phyloP scores from a whole-genome alignment of 2,888 invertebrate species.

The Oscheius sp. region DNA sequence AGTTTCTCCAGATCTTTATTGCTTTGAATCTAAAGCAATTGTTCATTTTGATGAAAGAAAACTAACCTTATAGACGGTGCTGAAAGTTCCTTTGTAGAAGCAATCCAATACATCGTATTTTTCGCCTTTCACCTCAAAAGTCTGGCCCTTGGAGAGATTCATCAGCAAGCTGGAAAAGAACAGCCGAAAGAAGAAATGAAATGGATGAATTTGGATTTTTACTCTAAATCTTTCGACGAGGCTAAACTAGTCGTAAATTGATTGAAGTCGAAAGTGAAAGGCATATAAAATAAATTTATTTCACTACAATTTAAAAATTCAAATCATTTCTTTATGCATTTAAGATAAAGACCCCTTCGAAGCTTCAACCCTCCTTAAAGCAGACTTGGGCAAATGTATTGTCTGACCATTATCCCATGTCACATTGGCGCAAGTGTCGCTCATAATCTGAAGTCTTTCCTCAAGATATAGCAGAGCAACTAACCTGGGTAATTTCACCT shows the following conservation, averaged over 20 bases:
- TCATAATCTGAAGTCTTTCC: conserved; percentile 51
- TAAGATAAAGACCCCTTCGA: not conserved
- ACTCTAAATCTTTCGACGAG: too few species aligned
- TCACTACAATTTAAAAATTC: too few species aligned
- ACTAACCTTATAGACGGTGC: not conserved
- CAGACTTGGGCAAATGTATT: conserved; percentile 60
- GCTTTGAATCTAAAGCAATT: not conserved
- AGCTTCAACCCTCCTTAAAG: conserved; percentile 32
- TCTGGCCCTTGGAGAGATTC: too few species aligned
- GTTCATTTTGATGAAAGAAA: not conserved
- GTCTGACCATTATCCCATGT: conserved; percentile 61
- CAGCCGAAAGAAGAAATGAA: too few species aligned
- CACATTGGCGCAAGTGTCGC: conserved; percentile 58
- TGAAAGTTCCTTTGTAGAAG: not conserved
- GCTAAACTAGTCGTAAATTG: too few species aligned
- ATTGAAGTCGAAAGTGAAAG: too few species aligned
- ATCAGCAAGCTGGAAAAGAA: too few species aligned
- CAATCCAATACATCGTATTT: not conserved
- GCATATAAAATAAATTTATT: too few species aligned
- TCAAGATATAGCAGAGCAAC: not conserved
- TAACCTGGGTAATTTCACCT: conserved; percentile 59
- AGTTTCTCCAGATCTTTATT: not conserved
- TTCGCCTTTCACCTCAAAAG: not conserved
- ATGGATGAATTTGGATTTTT: too few species aligned
- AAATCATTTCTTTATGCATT: too few species aligned